phyloP scores from a whole-genome alignment of 2,113 vertebrate species.

The Brachypodius melanocephalos region DNA sequence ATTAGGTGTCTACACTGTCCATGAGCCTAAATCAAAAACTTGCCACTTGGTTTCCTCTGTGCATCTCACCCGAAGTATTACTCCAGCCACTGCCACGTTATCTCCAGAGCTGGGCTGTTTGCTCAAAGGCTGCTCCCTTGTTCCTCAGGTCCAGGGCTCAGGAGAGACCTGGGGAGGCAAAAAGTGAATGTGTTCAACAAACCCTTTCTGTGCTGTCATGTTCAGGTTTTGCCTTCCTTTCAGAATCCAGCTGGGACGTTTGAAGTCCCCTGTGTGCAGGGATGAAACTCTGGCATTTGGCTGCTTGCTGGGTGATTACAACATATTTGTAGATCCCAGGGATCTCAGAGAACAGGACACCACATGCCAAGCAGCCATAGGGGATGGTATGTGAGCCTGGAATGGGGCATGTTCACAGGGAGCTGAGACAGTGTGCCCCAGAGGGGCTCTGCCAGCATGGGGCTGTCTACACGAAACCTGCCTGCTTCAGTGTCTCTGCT shows the following conservation, averaged over 20 bases:
- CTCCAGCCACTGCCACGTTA: not conserved
- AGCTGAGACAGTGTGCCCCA: accelerated
- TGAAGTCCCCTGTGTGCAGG: not conserved
- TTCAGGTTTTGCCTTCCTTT: not conserved
- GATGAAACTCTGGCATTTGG: not conserved
- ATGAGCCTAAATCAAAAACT: not conserved
- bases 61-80: not conserved
- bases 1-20: not conserved
- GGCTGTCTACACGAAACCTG: not conserved
- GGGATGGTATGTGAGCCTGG: not conserved
- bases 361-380: accelerated
- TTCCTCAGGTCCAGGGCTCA: not conserved
- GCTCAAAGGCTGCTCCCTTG: not conserved
- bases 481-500: not conserved
- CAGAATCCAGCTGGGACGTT: accelerated
- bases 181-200: not conserved
- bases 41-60: not conserved
- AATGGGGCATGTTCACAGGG: accelerated
- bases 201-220: accelerated
- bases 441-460: accelerated
- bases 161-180: not conserved
- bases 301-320: not conserved
- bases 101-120: not conserved
- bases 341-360: accelerated
- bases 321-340: accelerated